phyloP scores from a whole-genome alignment of 2,888 invertebrate genomes.

The Melitaea athalia region DNA sequence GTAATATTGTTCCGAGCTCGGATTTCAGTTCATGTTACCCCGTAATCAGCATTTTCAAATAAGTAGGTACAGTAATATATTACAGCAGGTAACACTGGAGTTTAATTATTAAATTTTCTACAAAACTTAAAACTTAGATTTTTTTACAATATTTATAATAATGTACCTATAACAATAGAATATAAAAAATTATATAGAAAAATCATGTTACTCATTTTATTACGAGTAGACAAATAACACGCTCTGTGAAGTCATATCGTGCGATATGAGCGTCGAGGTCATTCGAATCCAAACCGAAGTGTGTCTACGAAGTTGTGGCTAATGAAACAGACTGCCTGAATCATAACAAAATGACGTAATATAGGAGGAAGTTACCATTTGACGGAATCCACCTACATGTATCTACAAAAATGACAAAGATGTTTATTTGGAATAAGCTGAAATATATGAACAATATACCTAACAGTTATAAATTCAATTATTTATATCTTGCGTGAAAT shows the following conservation, averaged over 20 bases:
- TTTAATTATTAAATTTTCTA: slow-evolving; percentile 12
- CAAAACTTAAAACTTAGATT: slow-evolving; percentile 1
- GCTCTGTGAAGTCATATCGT: slow-evolving; percentile 4
- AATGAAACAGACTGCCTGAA: slow-evolving; percentile 62
- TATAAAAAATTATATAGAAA: not conserved
- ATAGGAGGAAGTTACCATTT: slow-evolving; percentile 76
- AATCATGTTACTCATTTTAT: not conserved
- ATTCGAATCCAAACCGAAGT: slow-evolving; percentile 46
- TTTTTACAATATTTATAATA: too few relatives aligned
- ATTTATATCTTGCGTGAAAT: not conserved
- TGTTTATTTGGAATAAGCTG: slow-evolving; percentile 26
- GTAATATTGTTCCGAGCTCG: slow-evolving; percentile 65
- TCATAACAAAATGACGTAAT: slow-evolving; percentile 73
- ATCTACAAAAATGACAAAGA: slow-evolving; percentile 52
- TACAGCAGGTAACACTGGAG: slow-evolving; percentile 24
- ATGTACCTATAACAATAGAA: too few relatives aligned
- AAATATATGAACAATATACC: slow-evolving; percentile 1
- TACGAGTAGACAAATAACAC: not conserved
- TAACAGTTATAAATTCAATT: not conserved
- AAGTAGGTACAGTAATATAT: slow-evolving; percentile 23
- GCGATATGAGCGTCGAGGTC: slow-evolving; percentile 51
- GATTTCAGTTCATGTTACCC: slow-evolving; percentile 59
- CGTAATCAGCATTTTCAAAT: slow-evolving; percentile 35
- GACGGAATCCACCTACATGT: slow-evolving; percentile 67
- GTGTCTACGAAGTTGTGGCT: slow-evolving; percentile 54